Conservation (phyloP, 2,113 vertebrate species). For the Apistogramma diplotaenia region DNA sequence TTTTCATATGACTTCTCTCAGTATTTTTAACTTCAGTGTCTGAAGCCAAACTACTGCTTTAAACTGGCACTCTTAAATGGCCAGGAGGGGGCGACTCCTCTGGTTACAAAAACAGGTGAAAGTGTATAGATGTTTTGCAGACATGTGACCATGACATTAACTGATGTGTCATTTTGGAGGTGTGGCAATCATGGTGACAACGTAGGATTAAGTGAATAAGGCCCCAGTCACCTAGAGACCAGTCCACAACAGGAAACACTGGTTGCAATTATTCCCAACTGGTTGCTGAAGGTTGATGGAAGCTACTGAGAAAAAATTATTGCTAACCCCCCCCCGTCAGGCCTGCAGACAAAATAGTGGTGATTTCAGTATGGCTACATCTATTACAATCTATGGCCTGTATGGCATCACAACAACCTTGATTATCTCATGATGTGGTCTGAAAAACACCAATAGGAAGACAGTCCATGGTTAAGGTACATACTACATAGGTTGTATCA, state of each 20-base stretch:
- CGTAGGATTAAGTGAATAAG: neutral
- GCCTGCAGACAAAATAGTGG: too few species aligned
- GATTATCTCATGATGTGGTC: neutral
- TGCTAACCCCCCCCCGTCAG: too few species aligned
- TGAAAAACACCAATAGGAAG: neutral
- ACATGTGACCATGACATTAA: neutral
- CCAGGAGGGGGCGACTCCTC: neutral
- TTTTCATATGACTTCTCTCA: neutral
- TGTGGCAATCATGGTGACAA: neutral
- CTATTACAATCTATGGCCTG: neutral
- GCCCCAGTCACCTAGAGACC: neutral
- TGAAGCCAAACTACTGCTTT: neutral
- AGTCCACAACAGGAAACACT: neutral
- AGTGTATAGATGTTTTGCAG: too few species aligned
- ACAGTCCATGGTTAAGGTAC: too few species aligned
- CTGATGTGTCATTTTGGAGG: neutral
- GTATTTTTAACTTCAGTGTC: neutral
- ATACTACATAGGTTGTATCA: neutral
- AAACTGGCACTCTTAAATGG: neutral
- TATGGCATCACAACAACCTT: neutral
- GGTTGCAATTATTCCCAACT: too few species aligned
- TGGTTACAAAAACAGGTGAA: too few species aligned
- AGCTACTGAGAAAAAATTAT: too few species aligned
- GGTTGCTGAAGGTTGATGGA: too few species aligned
- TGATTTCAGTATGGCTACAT: neutral